These are phyloP conservation scores for Plagodis pulveraria DNA, from an alignment of 2,888 invertebrate species.

Conservation along the genomic window DNA sequence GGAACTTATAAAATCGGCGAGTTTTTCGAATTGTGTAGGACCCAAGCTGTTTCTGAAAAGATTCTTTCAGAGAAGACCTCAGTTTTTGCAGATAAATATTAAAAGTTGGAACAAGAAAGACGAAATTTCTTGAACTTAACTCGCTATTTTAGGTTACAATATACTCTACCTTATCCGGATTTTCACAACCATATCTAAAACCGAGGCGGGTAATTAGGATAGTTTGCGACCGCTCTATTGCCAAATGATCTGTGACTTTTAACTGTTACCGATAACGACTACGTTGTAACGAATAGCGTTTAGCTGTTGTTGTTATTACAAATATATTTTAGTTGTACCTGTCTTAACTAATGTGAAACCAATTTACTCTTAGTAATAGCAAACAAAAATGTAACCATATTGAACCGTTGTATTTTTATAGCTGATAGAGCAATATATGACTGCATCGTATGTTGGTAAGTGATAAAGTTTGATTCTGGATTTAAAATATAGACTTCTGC, in stretches of 20 bases:
- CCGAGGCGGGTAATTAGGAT: conserved; percentile 70
- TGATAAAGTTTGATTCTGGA: no score
- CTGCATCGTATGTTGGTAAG: no score
- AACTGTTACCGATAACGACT: conserved; percentile 37
- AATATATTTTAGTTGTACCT: background rate
- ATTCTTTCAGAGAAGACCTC: no score
- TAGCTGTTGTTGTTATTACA: conserved; percentile 2
- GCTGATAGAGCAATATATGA: no score
- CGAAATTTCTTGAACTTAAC: background rate
- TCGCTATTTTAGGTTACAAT: conserved; percentile 20
- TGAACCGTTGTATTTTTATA: no score
- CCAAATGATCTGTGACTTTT: conserved; percentile 71
- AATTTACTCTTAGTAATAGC: background rate
- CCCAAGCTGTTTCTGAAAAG: no score
- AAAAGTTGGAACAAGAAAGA: no score
- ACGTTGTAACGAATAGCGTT: conserved; percentile 26
- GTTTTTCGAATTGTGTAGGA: no score
- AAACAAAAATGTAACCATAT: no score
- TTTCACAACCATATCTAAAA: conserved; percentile 63
- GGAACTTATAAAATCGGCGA: no score
- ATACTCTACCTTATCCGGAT: conserved; percentile 32
- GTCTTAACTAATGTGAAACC: conserved; percentile 4
- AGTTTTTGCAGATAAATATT: no score
- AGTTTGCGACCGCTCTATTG: conserved; percentile 69
- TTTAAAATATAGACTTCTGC: no score